phyloP scores from a whole-genome alignment of 2,888 invertebrate species.

The Tipula unca region DNA sequence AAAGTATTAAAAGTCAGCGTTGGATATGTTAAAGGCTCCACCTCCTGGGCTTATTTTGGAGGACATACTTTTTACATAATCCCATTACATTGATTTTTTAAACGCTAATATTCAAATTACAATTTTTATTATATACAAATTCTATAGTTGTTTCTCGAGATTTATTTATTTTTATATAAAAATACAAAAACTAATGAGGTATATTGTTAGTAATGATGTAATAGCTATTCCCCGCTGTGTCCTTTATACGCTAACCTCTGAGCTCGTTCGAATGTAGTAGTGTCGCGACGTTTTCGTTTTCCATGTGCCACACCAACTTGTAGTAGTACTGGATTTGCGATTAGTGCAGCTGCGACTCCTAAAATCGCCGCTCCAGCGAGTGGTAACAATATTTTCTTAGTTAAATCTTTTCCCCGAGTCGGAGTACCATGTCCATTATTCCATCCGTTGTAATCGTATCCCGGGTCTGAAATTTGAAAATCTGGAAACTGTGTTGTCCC shows the following conservation, averaged over 20 bases:
- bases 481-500: neutral
- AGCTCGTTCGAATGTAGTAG: neutral
- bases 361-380: slow-evolving; percentile 71
- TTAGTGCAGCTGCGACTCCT: slow-evolving; percentile 70
- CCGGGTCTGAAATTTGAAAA: neutral
- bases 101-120: no score
- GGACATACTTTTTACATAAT: no score
- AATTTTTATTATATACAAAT: no score
- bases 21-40: no score
- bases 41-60: no score
- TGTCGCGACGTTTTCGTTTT: slow-evolving; percentile 21
- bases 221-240: neutral
- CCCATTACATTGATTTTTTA: no score
- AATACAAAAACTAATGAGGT: neutral
- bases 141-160: no score
- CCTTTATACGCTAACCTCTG: slow-evolving; percentile 20
- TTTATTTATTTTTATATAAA: neutral
- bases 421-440: neutral
- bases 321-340: slow-evolving; percentile 66
- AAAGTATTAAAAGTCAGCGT: no score
- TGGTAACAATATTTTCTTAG: slow-evolving; percentile 57
- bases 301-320: slow-evolving; percentile 67
- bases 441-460: neutral
- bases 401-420: slow-evolving; percentile 31
- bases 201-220: neutral